phyloP scores from a whole-genome alignment of 2,113 vertebrate species.

The Eidolon helvum region DNA sequence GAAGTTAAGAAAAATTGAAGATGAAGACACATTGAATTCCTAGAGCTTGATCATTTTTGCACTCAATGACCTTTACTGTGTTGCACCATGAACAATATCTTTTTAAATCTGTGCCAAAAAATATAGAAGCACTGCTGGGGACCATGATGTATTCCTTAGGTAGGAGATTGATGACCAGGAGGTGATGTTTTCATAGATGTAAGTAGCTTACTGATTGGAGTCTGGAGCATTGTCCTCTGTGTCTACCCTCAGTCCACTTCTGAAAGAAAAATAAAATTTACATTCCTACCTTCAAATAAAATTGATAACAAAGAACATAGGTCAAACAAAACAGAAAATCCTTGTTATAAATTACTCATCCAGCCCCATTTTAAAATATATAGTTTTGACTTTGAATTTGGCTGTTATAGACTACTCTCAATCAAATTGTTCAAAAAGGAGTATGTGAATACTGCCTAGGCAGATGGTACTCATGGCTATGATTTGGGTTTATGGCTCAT shows the following conservation, averaged over 20 bases:
- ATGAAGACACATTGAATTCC: background rate
- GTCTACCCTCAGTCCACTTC: background rate
- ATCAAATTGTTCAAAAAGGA: background rate
- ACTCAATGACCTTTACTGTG: rapidly evolving
- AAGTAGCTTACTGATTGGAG: background rate
- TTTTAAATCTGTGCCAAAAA: background rate
- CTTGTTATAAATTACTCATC: background rate
- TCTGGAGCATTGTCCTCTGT: background rate
- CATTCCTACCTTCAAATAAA: background rate
- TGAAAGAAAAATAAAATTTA: background rate
- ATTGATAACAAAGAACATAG: background rate
- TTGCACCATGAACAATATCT: background rate
- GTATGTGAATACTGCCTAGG: background rate
- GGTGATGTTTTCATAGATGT: background rate
- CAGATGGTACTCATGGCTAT: rapidly evolving
- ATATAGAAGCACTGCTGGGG: background rate
- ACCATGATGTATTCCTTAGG: background rate
- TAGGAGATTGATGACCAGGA: background rate
- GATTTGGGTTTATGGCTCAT: background rate
- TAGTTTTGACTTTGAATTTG: background rate
- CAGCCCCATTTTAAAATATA: background rate
- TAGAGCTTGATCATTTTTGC: background rate
- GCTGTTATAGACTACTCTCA: background rate
- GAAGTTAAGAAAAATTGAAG: background rate
- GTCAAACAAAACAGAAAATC: background rate